Base-by-base conservation (phyloP, 2,113 vertebrate genomes). In the Hemiprocne comata region DNA sequence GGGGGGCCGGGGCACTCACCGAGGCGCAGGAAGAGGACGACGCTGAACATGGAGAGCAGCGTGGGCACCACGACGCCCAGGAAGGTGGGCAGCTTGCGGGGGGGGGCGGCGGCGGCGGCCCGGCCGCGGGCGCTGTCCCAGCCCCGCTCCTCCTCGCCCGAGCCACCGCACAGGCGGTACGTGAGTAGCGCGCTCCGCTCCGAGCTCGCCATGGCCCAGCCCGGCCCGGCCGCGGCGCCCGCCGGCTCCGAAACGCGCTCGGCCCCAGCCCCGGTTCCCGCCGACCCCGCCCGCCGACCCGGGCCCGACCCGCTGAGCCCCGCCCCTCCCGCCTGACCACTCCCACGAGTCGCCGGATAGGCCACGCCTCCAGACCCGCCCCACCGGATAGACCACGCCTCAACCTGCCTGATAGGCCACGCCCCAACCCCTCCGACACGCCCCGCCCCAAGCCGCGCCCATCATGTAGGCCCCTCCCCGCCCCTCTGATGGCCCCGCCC, bases 41-140 rank as follows among this genome's bases (percentile, higher is more conserved):
- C 99, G 95, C 99, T 99, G 98, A 99, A 99, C 99, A 99, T 99
- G 4, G 99, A 99, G 87, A 99, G 98, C 89, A 99, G 80, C 28
- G 99, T 99, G 55, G 99, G 99, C 58, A 99, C 97, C 40, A 99
- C 98, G 61, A 99, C 99, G 5, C 99, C 99, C 97, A 99, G 97
- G 97, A 99, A 99, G 23, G 98, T 98, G 95, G 98, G 98, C 17
- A 99, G 98, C 64, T 99, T 99, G 96, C 20, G 97, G 94, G 60
- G 97, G 94, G 60, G 46, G 53, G 31, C 62, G 40, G 62, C 33
- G 28, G 54, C 23, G 40, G 75, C 61, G 44, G 80, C 85, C 7
- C 75, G 50, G 58, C 66, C 78, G 23, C 92, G 93, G 85, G 26
- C 44, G 26, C 86, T 57, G 42, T 92, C 94, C 28, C 94, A 69